Percentiles rank a stretch among this genome's conserved stretches.
Evolutionary conservation across 2,888 invertebrate species (phyloP).

Genomic region (Eristalis arbustorum): DNA sequence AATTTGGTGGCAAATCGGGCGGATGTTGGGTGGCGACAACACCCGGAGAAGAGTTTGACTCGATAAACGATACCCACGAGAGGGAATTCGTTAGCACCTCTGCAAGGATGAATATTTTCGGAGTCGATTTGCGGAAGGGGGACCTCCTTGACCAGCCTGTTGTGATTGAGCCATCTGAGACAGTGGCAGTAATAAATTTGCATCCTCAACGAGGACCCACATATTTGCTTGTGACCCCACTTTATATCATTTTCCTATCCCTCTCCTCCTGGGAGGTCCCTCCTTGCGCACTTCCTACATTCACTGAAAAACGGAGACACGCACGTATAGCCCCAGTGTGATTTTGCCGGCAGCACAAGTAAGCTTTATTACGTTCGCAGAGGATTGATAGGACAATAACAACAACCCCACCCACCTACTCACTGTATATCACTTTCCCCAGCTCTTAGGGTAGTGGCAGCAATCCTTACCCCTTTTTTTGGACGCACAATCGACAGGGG

Average conservation of each 20-base stretch:
- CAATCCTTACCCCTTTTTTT: conserved; percentile 23
- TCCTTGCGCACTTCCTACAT: not conserved
- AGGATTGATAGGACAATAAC: conserved; percentile 63
- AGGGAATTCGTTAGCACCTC: too few species aligned
- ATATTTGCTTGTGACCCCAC: not conserved
- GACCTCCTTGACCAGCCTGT: too few species aligned
- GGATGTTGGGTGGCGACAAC: too few species aligned
- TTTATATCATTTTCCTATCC: not conserved
- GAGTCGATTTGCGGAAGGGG: too few species aligned
- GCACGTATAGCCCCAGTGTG: conserved; percentile 8
- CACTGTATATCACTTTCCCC: conserved; percentile 25
- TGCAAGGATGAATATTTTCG: too few species aligned
- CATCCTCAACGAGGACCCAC: not conserved
- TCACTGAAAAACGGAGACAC: not conserved
- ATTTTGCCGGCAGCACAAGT: conserved; percentile 49
- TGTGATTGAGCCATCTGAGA: too few species aligned
- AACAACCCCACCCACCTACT: conserved; percentile 21
- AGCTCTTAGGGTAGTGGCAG: conserved; percentile 41
- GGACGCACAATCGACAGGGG: not conserved
- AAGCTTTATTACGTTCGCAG: conserved; percentile 55
- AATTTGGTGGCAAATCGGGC: not conserved
- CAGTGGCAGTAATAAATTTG: not conserved
- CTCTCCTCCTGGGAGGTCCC: not conserved
- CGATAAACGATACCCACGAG: too few species aligned
- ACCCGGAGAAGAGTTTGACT: too few species aligned